These are phyloP conservation scores for Podarcis muralis DNA, from an alignment of 2,113 vertebrate species.

Conservation along the genomic window DNA sequence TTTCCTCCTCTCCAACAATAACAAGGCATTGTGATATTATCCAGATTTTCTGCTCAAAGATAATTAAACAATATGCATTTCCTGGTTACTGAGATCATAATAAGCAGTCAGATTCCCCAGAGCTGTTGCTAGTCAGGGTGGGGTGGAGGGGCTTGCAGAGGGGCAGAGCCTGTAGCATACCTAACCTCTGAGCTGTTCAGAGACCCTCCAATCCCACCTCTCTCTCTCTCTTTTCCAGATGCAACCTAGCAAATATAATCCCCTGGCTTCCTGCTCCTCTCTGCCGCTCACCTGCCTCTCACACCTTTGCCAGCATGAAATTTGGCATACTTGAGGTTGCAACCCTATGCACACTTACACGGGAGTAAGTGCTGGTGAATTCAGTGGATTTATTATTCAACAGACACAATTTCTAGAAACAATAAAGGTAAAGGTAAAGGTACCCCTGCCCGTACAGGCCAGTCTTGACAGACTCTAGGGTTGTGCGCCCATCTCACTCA, in stretches of 20 bases:
- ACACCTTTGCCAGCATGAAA: fast-evolving
- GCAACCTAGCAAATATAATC: neutral
- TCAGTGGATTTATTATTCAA: neutral
- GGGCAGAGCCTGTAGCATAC: neutral
- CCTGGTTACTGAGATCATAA: neutral
- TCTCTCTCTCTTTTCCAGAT: neutral
- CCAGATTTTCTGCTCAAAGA: neutral
- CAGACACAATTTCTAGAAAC: neutral
- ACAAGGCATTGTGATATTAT: neutral
- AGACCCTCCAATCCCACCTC: neutral
- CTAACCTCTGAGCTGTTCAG: conserved; percentile 1
- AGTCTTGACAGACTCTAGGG: no score
- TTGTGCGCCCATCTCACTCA: no score
- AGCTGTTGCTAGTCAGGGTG: neutral
- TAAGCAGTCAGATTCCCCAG: neutral
- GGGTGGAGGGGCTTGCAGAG: neutral
- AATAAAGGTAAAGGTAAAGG: no score
- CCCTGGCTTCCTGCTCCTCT: neutral
- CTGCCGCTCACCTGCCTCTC: neutral
- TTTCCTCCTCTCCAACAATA: neutral
- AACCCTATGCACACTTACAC: neutral
- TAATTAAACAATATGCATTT: neutral
- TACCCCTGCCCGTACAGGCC: no score
- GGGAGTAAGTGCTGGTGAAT: neutral
- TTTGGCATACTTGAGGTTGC: neutral